Conservation (phyloP, 2,888 invertebrate species). For the Congeria kusceri region DNA sequence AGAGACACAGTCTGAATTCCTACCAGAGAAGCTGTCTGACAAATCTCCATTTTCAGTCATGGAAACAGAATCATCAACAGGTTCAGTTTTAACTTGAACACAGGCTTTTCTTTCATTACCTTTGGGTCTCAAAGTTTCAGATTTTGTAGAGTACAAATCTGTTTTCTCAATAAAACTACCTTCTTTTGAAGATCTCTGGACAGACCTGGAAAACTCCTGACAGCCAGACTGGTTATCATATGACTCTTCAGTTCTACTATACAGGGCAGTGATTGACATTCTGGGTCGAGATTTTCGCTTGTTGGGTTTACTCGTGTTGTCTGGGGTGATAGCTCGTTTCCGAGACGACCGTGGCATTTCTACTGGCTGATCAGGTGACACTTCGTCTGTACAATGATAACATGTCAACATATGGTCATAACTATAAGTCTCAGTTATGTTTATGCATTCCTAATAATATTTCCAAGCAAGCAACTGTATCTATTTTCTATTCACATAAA, state of each 20-base stretch:
- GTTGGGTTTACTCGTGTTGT: conserved; percentile 9
- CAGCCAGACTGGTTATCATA: no score
- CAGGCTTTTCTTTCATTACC: not conserved
- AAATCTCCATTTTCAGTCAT: conserved; percentile 17
- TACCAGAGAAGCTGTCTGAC: not conserved
- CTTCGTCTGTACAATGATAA: not conserved
- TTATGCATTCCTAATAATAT: no score
- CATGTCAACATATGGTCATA: no score
- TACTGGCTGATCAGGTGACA: conserved; percentile 38
- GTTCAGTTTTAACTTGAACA: conserved; percentile 53
- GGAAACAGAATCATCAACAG: conserved; percentile 34
- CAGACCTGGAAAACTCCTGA: no score
- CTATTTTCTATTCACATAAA: no score
- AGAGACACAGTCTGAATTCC: conserved; percentile 1
- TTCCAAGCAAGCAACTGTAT: no score
- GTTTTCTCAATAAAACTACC: no score
- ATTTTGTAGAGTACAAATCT: no score
- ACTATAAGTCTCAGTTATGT: no score
- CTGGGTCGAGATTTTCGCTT: conserved; percentile 10
- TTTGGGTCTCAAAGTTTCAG: no score
- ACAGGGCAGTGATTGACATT: not conserved
- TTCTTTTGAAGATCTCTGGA: no score
- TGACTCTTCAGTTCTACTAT: not conserved
- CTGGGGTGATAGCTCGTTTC: conserved; percentile 38
- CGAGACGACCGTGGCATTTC: conserved; percentile 19